Base-by-base conservation (phyloP, 2,113 vertebrate species). In the Dissostichus mawsoni region DNA sequence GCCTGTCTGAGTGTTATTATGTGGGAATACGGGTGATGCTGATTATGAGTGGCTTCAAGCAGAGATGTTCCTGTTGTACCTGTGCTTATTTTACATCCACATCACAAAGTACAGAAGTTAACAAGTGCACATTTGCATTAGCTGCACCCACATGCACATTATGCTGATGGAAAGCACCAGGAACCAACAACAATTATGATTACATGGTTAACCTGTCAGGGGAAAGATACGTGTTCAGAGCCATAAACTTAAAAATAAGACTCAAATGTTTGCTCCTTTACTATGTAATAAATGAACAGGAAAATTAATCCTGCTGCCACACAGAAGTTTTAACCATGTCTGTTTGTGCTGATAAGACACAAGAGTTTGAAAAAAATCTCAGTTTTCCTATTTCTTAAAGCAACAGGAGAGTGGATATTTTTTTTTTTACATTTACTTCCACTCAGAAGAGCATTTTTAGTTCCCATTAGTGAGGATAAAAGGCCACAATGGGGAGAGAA, bases 11-110 rank as follows among this genome's bases (percentile, higher is more conserved):
- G 52, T 25, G 56, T 47, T 55, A 11, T 36, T 59, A 41, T 41
- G 36, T 59, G 58, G 51, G 53, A 50, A 44, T 61, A 57, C 41
- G 67, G 56, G 25, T 72, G 82, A 59, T 75, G 53, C 33, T 75
- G 71, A 36, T 69, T 33, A 36, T 11, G 44, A 23, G 59, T 25
- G 55, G 36, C 53, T 76, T n/a, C 56, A 17, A 4, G 14, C 52
- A 48, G 69, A 75, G 17, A 57, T 76, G 67, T 78, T 75, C 51
- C 41, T 13, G 11, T 73, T 41, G 25, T 5, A 56, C 57, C 53
- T 1, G 33, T 8, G 48, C 52, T 51, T 45, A n/a, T 16, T 58
- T 69, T 59, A 53, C 41, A 59, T 48, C 52, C 11, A 56, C 9
- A 13, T 50, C 57, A 51, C 11, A 17, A 29, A 51, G 29, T 14